A percentile compares a stretch with the other conserved stretches of the same genome.
phyloP scores from a whole-genome alignment of 2,888 invertebrate genomes.

The Spodoptera picta region DNA sequence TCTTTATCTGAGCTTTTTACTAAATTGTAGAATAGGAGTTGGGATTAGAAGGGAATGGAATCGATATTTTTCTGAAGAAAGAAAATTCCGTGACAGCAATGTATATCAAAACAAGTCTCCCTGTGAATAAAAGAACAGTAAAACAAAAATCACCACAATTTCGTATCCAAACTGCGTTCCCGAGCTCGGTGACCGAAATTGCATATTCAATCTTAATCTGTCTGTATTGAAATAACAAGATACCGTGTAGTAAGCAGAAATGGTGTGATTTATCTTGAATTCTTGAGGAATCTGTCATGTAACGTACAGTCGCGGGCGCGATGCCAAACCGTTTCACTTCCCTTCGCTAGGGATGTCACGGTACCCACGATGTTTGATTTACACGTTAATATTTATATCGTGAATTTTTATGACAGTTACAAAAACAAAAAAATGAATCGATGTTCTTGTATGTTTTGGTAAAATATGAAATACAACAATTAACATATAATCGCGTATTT shows the following conservation, averaged over 20 bases:
- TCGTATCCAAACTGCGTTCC: background rate
- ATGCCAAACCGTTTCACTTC: conserved; percentile 66
- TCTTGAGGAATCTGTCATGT: conserved; percentile 53
- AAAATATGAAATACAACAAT: too few species aligned
- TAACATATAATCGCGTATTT: too few species aligned
- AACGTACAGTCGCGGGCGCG: conserved; percentile 47
- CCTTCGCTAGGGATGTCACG: conserved; percentile 58
- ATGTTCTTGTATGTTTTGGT: too few species aligned
- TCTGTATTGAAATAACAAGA: conserved; percentile 17
- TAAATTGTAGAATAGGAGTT: too few species aligned
- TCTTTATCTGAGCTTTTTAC: too few species aligned
- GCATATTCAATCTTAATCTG: conserved; percentile 2
- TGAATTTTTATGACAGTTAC: too few species aligned
- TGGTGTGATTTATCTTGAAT: conserved; percentile 49
- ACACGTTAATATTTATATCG: background rate
- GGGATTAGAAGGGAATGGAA: too few species aligned
- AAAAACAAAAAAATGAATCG: too few species aligned
- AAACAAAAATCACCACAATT: background rate
- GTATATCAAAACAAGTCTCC: too few species aligned
- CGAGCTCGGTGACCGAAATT: conserved; percentile 8
- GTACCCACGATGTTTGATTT: conserved; percentile 26
- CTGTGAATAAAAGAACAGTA: too few species aligned
- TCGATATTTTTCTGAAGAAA: too few species aligned
- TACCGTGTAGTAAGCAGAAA: conserved; percentile 26
- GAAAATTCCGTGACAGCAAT: too few species aligned